Base-by-base conservation (phyloP, 2,797 vertebrate genomes). In the Clarias pachynema region DNA sequence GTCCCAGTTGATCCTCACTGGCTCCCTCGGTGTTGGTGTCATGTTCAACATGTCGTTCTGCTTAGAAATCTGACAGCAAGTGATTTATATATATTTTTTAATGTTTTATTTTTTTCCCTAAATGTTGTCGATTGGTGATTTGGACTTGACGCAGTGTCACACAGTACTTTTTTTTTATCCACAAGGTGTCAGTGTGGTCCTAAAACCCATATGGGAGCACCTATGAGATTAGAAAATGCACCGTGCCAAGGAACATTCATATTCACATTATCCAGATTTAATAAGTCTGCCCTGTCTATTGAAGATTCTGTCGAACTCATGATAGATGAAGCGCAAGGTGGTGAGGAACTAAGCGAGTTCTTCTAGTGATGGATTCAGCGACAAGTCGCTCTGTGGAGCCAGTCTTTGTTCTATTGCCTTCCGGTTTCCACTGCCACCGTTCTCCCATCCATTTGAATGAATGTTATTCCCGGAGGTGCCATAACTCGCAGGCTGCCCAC, bases 361-460 rank as follows among this genome's bases (percentile, higher is more conserved):
- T 60, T 65, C 81, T 68, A 79, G 65, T 86, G 85, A 87, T 87
- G 74, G 70, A 89, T 83, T 62, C 65, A 78, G 34, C 57, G 77
- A 72, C 53, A 72, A 88, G 82, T 70, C 53, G 82, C 69, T 78
- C 53, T 15, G 26, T 69, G 84, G 57, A 84, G 84, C 82, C 73
- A 79, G 85, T 74, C 85, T 82, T 83, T 85, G 24, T 86, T 87
- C 86, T 85, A 80, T 69, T 79, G 82, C 90, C 78, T 85, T 88
- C 72, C 77, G 81, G 84, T 88, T 88, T 87, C 62, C 79, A 74
- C 84, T 15, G 60, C 72, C 69, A 57, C 82, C 78, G 62, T 72
- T 79, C 81, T 63, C 74, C 75, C 74, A 80, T 84, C 84, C 85
- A 85, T 90, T 88, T 90, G 84, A 88, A 88, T 87, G 87, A 88